A percentile compares a stretch with the other conserved stretches of the same genome.
Conservation (phyloP, 2,888 invertebrate species). For the Dynastes hyllus region DNA sequence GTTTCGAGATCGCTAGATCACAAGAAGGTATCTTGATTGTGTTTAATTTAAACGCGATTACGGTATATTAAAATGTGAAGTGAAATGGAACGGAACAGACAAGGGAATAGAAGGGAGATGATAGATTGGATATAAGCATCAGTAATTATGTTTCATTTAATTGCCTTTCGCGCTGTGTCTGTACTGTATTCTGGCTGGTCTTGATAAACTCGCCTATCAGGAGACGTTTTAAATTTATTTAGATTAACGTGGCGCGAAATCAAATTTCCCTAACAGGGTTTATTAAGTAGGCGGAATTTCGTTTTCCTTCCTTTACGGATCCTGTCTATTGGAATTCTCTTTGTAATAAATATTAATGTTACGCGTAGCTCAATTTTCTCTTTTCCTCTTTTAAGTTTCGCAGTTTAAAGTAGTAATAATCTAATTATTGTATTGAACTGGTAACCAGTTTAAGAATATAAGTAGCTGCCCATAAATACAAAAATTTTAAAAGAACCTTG, state of each 20-base stretch:
- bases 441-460: too few species aligned
- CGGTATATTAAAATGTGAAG: constrained; percentile 42
- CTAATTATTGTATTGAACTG: too few species aligned
- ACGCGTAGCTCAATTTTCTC: neutral
- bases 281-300: constrained; percentile 16
- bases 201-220: constrained; percentile 11
- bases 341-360: constrained; percentile 21
- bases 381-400: neutral
- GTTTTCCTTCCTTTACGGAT: constrained; percentile 15
- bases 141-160: constrained; percentile 42
- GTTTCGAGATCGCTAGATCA: constrained; percentile 58
- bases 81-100: constrained; percentile 22
- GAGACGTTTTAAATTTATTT: constrained; percentile 20
- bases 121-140: constrained; percentile 34
- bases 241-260: constrained; percentile 26
- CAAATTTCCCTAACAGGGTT: constrained; percentile 23
- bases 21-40: constrained; percentile 41
- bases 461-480: too few species aligned
- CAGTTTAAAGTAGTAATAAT: too few species aligned
- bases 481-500: too few species aligned
- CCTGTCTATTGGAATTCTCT: constrained; percentile 13
- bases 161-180: constrained; percentile 15
- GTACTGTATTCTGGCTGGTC: neutral
- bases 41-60: constrained; percentile 46
- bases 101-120: constrained; percentile 3